Evolutionary conservation across 2,113 vertebrate species (phyloP).

Genomic region (Tetrax tetrax): DNA sequence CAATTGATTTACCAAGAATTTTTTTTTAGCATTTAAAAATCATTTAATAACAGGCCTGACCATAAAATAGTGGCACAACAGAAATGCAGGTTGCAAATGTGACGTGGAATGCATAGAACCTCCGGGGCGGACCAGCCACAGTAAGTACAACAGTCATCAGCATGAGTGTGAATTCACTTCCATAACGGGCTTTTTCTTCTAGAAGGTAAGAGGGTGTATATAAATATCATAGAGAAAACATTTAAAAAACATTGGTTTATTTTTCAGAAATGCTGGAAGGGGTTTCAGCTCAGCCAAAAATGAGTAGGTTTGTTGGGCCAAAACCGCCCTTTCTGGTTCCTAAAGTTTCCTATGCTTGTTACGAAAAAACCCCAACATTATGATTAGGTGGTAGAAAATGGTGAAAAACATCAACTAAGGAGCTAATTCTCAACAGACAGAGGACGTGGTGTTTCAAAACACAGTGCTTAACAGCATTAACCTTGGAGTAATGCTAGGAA

Average conservation of each 20-base stretch:
- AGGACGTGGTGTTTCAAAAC: background rate
- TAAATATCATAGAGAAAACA: background rate
- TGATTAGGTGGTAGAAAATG: background rate
- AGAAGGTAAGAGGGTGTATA: background rate
- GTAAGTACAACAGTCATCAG: background rate
- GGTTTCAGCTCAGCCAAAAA: conserved; percentile 9
- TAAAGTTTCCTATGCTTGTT: background rate
- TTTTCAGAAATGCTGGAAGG: background rate
- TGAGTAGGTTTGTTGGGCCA: background rate
- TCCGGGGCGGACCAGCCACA: background rate
- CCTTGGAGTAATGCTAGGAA: conserved; percentile 2
- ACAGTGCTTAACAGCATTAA: background rate
- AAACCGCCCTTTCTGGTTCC: background rate
- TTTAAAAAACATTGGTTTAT: background rate
- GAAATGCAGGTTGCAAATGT: background rate
- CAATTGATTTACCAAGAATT: conserved; percentile 51
- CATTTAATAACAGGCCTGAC: conserved; percentile 31
- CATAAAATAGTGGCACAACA: conserved; percentile 17
- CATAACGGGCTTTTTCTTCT: conserved; percentile 2
- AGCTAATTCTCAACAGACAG: background rate
- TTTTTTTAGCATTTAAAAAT: conserved; percentile 22
- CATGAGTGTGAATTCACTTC: conserved; percentile 22
- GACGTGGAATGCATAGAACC: conserved; percentile 43
- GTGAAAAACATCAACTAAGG: background rate
- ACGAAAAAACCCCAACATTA: background rate